phyloP scores from a whole-genome alignment of 2,113 vertebrate species.

The Odontesthes bonariensis region DNA sequence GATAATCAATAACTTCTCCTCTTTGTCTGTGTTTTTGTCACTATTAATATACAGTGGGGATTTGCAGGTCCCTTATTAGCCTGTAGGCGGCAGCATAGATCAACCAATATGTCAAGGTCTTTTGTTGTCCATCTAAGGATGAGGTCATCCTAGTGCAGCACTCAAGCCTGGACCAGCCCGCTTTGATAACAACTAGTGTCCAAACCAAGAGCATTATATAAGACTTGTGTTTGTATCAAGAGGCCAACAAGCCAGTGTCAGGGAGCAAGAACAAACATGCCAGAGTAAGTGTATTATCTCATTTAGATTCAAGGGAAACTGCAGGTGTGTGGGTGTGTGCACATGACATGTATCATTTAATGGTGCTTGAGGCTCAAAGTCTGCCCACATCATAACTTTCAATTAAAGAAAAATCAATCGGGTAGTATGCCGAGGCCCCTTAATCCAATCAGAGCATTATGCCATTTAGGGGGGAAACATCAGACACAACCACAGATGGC shows the following conservation, averaged over 20 bases:
- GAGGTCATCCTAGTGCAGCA: slow-evolving; percentile 76
- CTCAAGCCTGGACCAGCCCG: slow-evolving; percentile 45
- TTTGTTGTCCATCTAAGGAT: slow-evolving; percentile 63
- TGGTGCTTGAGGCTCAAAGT: slow-evolving; percentile 7
- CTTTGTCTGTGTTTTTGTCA: neutral
- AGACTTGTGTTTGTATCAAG: slow-evolving; percentile 22
- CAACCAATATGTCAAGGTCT: slow-evolving; percentile 26
- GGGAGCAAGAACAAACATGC: slow-evolving; percentile 21
- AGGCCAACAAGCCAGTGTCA: slow-evolving; percentile 28
- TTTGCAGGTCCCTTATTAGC: neutral
- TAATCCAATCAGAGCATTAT: slow-evolving; percentile 68
- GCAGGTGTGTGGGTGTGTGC: neutral
- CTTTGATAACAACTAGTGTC: slow-evolving; percentile 37
- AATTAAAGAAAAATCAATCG: slow-evolving; percentile 59
- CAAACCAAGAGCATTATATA: slow-evolving; percentile 24
- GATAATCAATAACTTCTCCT: neutral
- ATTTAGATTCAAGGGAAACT: slow-evolving; percentile 5
- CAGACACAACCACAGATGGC: slow-evolving; percentile 51
- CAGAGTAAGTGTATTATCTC: slow-evolving; percentile 19
- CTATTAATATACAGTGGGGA: neutral
- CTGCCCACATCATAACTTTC: slow-evolving; percentile 35
- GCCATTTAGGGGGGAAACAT: slow-evolving; percentile 44
- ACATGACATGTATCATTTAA: slow-evolving; percentile 16
- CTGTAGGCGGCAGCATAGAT: slow-evolving; percentile 70
- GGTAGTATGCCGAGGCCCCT: slow-evolving; percentile 21